phyloP scores from a whole-genome alignment of 2,888 invertebrate genomes.

The Ephialtes manifestator region DNA sequence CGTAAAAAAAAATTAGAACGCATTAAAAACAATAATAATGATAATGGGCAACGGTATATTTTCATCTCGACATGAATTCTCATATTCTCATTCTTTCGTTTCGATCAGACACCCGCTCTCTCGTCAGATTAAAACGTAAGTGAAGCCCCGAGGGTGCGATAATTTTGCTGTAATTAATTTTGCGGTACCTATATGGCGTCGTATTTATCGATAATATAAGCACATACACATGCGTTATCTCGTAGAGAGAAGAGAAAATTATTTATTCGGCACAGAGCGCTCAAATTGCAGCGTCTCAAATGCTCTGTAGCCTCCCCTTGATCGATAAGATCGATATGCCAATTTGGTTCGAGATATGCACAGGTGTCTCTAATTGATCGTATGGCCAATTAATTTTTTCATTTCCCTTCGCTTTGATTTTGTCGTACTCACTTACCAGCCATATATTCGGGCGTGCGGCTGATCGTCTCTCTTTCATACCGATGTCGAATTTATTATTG shows the following conservation, averaged over 20 bases:
- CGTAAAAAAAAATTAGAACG: not conserved
- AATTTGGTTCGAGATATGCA: conserved; percentile 62
- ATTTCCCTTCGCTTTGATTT: conserved; percentile 55
- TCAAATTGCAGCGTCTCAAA: conserved; percentile 1
- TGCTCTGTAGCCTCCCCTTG: conserved; percentile 18
- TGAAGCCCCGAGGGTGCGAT: conserved; percentile 41
- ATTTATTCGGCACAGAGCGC: conserved; percentile 45
- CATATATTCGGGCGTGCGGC: conserved; percentile 6
- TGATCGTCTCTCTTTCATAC: conserved; percentile 2
- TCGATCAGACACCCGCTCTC: conserved; percentile 6
- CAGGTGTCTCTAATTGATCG: conserved; percentile 69
- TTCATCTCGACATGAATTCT: conserved; percentile 45
- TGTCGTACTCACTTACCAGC: conserved; percentile 27
- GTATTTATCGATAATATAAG: conserved; percentile 10
- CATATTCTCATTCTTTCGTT: conserved; percentile 3
- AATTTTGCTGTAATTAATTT: conserved; percentile 51
- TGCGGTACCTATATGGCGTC: conserved; percentile 9
- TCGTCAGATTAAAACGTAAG: conserved; percentile 52
- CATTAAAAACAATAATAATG: conserved; percentile 10
- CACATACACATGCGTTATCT: conserved; percentile 6
- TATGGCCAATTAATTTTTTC: conserved; percentile 63
- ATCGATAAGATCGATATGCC: conserved; percentile 68
- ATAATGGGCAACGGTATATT: conserved; percentile 34
- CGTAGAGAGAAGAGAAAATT: conserved; percentile 38
- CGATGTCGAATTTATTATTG: conserved; percentile 63